Base-by-base conservation (phyloP, 2,888 invertebrate species). In the Hydrotaea diabolus region DNA sequence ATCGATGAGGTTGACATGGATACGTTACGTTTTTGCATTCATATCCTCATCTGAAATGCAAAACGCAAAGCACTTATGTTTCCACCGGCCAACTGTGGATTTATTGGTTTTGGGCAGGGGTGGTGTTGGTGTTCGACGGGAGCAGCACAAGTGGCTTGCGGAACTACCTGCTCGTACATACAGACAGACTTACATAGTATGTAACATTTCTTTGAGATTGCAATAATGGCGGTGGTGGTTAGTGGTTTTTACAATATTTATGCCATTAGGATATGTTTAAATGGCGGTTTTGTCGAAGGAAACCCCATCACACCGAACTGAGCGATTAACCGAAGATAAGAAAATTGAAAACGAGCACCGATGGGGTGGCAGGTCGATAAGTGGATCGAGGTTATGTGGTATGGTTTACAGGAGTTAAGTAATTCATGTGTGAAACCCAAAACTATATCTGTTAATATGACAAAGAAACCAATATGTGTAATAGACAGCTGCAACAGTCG, bases 51-150 rank as follows among this genome's bases (percentile, higher is more conserved):
- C 19, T 64, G 17, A 17, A 31, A 64, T 64, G 64, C 19, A 64
- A 64, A 64, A 64, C 31, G 17, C 64, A 64, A 64, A 36, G 31
- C 64, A 64, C 64, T 64, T 64, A 64, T 64, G 31, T 64, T 64
- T 64, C 36, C 39, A 26, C 15, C 1, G 31, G n/a, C 31, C 59
- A 62, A 62, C 26, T 26, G 59, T 31, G 59, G 26, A 36, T 36
- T 64, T 19, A 39, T n/a, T 36, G 64, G 64, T 64, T 62, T 64
- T 19, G 0, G 21, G 55, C 3, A 11, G 19, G 19, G 57, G 17
- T 17, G 17, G 17, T 57, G 31, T 2, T 15, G 62, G 26, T n/a
- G 5, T 15, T n/a, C n/a, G n/a, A 4, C 31, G 7, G 3, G 2
- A 15, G 62, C 62, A 26, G n/a, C 31, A 26, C 4, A 36, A 3